These are phyloP conservation scores for Iguana delicatissima DNA, from an alignment of 2,797 vertebrate species.

Conservation along the genomic window DNA sequence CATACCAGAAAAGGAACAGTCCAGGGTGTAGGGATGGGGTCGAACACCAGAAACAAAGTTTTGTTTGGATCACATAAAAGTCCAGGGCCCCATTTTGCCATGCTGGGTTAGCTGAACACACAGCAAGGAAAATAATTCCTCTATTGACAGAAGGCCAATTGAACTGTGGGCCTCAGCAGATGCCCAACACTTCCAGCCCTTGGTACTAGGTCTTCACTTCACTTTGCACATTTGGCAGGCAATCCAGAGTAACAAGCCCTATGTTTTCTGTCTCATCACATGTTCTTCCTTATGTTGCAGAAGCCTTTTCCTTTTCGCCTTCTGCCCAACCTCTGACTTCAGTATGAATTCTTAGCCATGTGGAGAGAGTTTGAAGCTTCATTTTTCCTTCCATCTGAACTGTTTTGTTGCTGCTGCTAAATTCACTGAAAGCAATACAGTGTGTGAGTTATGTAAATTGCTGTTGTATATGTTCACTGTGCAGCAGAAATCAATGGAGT, in stretches of 20 bases:
- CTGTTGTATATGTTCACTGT: constrained; percentile 2
- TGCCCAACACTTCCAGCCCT: neutral
- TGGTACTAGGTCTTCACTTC: neutral
- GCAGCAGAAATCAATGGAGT: neutral
- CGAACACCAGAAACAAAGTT: no score
- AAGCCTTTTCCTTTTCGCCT: accelerated
- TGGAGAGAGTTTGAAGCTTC: neutral
- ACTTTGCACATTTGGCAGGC: neutral
- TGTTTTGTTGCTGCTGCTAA: neutral
- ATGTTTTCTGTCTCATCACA: neutral
- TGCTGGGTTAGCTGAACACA: neutral
- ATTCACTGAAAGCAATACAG: constrained; percentile 37
- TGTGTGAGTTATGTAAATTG: neutral
- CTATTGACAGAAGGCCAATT: neutral
- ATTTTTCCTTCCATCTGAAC: constrained; percentile 17
- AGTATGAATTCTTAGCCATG: neutral
- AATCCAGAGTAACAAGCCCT: neutral
- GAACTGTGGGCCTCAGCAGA: neutral
- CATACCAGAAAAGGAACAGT: no score
- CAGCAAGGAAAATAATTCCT: neutral
- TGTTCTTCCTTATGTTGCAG: neutral
- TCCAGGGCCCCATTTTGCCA: no score
- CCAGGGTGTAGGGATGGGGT: no score
- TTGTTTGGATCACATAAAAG: no score
- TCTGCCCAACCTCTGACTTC: neutral